Conservation (phyloP, 2,113 vertebrate species). For the Spilogale gracilis region DNA sequence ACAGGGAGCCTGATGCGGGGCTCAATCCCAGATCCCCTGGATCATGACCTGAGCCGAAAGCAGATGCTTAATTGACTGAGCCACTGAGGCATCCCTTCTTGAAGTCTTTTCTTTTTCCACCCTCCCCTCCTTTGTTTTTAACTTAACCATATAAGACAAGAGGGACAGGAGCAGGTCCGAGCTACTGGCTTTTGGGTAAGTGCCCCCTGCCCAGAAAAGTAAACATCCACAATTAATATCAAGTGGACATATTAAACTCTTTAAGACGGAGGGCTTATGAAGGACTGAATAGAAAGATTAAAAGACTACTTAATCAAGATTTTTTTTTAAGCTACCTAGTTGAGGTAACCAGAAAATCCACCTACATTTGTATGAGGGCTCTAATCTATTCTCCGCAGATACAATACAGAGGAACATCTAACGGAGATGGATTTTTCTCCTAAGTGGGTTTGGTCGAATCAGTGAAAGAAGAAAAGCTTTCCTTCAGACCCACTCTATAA, state of each 20-base stretch:
- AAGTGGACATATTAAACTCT: rapidly evolving
- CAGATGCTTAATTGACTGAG: too few species aligned
- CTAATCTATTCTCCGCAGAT: background rate
- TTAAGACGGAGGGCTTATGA: background rate
- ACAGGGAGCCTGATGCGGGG: too few species aligned
- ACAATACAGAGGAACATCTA: background rate
- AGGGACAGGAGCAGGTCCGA: too few species aligned
- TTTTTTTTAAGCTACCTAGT: background rate
- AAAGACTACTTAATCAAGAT: background rate
- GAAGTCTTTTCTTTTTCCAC: background rate
- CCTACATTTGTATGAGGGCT: background rate
- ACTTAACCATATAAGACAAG: background rate
- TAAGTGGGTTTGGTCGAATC: background rate
- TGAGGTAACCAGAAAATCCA: background rate
- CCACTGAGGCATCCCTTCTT: background rate
- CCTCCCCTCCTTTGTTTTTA: background rate
- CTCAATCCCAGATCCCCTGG: too few species aligned
- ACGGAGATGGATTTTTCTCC: background rate
- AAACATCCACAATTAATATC: rapidly evolving
- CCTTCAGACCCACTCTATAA: background rate
- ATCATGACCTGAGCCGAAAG: too few species aligned
- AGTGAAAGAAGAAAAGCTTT: background rate
- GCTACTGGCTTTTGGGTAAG: background rate
- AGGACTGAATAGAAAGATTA: background rate
- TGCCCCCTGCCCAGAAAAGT: background rate